Conservation (phyloP, 2,888 invertebrate genomes). For the Craniophora ligustri region DNA sequence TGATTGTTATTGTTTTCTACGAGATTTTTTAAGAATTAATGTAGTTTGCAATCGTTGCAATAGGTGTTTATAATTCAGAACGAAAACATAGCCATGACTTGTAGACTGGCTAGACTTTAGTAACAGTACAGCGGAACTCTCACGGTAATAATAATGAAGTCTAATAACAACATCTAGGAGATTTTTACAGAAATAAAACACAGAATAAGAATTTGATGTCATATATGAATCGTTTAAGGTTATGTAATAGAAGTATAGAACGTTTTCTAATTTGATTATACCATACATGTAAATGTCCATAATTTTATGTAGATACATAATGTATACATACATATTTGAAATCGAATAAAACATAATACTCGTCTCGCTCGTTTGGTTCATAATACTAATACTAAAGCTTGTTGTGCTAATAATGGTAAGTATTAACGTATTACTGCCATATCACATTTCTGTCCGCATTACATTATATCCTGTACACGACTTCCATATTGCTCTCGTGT, state of each 20-base stretch:
- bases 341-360: too few species aligned
- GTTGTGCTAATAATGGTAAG: conserved; percentile 21
- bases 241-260: conserved; percentile 22
- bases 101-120: background rate
- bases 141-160: background rate
- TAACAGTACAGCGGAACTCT: conserved; percentile 17
- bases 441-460: conserved; percentile 26
- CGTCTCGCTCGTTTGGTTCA: conserved; percentile 24
- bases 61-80: conserved; percentile 20
- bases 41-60: conserved; percentile 17
- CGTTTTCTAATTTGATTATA: conserved; percentile 22
- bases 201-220: conserved; percentile 2
- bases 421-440: conserved; percentile 25
- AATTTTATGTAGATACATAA: background rate
- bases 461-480: conserved; percentile 28
- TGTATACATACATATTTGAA: too few species aligned
- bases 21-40: conserved; percentile 33
- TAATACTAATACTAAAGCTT: too few species aligned
- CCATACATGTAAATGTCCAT: conserved; percentile 22
- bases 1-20: conserved; percentile 56
- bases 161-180: background rate
- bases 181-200: background rate
- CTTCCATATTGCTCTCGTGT: conserved; percentile 16
- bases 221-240: conserved; percentile 13
- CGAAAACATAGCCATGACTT: conserved; percentile 17